These are phyloP conservation scores for Artemisiospiza belli DNA, from an alignment of 2,113 vertebrate species.

Conservation along the genomic window DNA sequence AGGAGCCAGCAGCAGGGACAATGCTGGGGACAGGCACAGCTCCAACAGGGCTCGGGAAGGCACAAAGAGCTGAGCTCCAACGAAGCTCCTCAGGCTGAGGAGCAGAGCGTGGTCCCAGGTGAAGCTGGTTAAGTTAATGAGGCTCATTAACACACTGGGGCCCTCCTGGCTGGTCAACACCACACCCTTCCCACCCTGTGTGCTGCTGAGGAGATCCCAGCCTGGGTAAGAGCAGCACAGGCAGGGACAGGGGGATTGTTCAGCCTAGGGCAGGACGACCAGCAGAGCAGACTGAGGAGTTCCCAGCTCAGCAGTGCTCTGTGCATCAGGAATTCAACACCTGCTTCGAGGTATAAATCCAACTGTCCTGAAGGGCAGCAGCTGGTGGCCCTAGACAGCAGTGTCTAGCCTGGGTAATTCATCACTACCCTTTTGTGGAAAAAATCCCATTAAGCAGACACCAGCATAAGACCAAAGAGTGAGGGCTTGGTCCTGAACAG, in stretches of 20 bases:
- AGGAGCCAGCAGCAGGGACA: not conserved
- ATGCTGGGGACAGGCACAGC: fast-evolving
- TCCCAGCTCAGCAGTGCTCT: not conserved
- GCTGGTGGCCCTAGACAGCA: slow-evolving; percentile 34
- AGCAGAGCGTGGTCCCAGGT: not conserved
- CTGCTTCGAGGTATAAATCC: not conserved
- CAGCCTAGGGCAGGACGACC: not conserved
- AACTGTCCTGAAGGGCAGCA: slow-evolving; percentile 45
- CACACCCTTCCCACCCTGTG: not conserved
- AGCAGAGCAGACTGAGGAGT: not conserved
- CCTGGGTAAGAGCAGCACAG: not conserved
- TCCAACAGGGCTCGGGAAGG: no score
- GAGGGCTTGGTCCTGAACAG: not conserved
- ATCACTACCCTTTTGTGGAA: slow-evolving; percentile 23
- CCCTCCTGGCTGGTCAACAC: not conserved
- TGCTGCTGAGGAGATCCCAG: not conserved
- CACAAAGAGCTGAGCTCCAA: fast-evolving
- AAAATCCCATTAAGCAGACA: slow-evolving; percentile 35
- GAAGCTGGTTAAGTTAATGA: not conserved
- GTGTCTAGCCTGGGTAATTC: slow-evolving; percentile 47
- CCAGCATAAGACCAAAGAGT: not conserved
- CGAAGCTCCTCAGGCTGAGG: not conserved
- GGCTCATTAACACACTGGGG: not conserved
- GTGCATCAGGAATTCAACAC: not conserved
- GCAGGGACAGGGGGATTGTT: not conserved